Conservation (phyloP, 2,888 invertebrate genomes). For the Pasiphila rectangulata region DNA sequence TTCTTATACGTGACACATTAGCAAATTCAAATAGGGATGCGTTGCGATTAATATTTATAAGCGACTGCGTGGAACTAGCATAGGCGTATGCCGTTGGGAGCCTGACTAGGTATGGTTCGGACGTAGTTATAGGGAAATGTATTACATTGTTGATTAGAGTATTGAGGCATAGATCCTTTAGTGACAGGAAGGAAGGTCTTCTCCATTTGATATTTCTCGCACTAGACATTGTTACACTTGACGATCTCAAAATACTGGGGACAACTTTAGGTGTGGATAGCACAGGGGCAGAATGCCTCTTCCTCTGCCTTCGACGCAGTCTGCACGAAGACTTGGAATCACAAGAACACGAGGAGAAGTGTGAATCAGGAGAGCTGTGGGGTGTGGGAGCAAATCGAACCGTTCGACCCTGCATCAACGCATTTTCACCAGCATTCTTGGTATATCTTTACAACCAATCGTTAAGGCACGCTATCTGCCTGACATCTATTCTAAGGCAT, state of each 20-base stretch:
- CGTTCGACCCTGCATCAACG: conserved; percentile 42
- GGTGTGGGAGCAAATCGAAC: conserved; percentile 69
- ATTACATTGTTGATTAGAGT: conserved; percentile 78
- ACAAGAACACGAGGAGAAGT: conserved; percentile 26
- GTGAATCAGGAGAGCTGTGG: conserved; percentile 44
- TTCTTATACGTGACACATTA: conserved; percentile 42
- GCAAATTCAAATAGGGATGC: conserved; percentile 40
- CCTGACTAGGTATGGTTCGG: too few relatives aligned
- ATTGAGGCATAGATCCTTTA: conserved; percentile 80
- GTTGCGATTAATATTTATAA: conserved; percentile 31
- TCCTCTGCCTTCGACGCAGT: conserved; percentile 41
- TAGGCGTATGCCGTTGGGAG: conserved; percentile 5
- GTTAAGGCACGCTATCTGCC: conserved; percentile 18
- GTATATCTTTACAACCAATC: conserved; percentile 25
- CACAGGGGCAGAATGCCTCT: conserved; percentile 22
- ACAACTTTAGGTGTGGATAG: conserved; percentile 21
- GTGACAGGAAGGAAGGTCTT: conserved; percentile 60
- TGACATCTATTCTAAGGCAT: conserved; percentile 17
- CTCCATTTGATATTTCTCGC: conserved; percentile 50
- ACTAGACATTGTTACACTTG: conserved; percentile 33
- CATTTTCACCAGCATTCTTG: conserved; percentile 22
- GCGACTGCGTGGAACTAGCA: conserved; percentile 26
- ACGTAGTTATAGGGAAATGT: too few relatives aligned
- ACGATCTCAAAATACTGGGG: conserved; percentile 31
- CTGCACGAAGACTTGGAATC: conserved; percentile 37